Conservation (phyloP, 2,797 vertebrate species). For the Toxotes lorentzi region DNA sequence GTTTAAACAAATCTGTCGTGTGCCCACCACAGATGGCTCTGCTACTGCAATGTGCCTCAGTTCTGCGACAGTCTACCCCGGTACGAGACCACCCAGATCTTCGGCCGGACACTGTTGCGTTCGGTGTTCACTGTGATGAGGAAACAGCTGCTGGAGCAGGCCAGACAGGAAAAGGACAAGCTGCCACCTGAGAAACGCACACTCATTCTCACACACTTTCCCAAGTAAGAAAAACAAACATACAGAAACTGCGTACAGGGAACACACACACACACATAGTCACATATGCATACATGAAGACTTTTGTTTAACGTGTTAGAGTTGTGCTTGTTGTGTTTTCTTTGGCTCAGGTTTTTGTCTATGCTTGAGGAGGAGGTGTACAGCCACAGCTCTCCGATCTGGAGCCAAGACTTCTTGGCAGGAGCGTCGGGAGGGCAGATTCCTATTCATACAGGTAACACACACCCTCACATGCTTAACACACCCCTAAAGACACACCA, state of each 20-base stretch:
- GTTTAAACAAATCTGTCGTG: background rate
- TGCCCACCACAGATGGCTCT: constrained; percentile 90
- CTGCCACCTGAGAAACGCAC: constrained; percentile 97
- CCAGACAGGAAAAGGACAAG: constrained; percentile 98
- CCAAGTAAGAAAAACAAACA: constrained; percentile 89
- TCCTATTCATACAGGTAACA: constrained; percentile 93
- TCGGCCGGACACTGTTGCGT: constrained; percentile 94
- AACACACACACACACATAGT: background rate
- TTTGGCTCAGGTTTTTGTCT: constrained; percentile 91
- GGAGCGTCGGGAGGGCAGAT: constrained; percentile 90
- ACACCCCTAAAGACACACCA: constrained; percentile 10
- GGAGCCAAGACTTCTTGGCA: constrained; percentile 94
- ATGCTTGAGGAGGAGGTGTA: constrained; percentile 99
- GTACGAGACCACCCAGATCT: constrained; percentile 97
- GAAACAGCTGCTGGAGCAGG: constrained; percentile 96
- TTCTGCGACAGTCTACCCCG: constrained; percentile 98
- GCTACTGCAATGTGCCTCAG: constrained; percentile 98
- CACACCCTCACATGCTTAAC: constrained; percentile 3
- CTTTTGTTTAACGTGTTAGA: background rate
- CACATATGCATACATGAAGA: background rate
- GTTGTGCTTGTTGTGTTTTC: constrained; percentile 16
- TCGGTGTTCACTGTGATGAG: constrained; percentile 98
- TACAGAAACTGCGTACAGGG: background rate
- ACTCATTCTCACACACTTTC: constrained; percentile 98
- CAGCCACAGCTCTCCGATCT: constrained; percentile 96